A percentile compares a stretch with the other conserved stretches of the same genome.
Evolutionary conservation across 2,797 vertebrate genomes (phyloP).

Genomic region (Fratercula arctica): DNA sequence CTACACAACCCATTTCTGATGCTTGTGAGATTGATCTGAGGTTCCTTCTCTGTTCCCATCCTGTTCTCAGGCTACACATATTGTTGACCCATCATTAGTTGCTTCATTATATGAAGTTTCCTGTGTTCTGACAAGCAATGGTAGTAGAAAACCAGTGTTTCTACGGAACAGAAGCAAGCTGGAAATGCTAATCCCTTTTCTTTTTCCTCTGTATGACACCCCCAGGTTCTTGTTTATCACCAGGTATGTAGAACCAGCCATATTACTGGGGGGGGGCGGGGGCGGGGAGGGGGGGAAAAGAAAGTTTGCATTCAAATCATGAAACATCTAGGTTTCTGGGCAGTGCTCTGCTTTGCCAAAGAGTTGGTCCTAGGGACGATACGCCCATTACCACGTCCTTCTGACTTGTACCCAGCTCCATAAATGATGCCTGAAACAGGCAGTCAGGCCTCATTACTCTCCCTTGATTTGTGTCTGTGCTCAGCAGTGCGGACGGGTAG

Average conservation of each 20-base stretch:
- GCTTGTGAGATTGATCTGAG: neutral
- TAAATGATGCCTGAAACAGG: neutral
- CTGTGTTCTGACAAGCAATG: neutral
- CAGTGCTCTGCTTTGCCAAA: neutral
- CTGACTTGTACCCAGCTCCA: neutral
- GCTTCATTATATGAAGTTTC: neutral
- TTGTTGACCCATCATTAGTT: neutral
- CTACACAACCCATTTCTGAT: neutral
- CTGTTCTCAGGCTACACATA: neutral
- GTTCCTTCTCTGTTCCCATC: neutral
- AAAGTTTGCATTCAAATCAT: neutral
- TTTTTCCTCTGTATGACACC: neutral
- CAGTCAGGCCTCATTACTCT: neutral
- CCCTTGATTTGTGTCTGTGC: neutral
- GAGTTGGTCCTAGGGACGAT: neutral
- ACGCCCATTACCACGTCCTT: neutral
- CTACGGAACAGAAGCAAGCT: neutral
- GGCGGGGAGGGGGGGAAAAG: neutral
- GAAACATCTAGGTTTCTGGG: neutral
- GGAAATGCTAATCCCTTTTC: neutral
- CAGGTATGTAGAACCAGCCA: rapidly evolving
- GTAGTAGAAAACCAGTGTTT: neutral
- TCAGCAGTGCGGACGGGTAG: neutral
- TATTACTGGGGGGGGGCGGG: too few relatives aligned
- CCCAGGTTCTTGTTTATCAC: neutral